These are phyloP conservation scores for Labeo calbasu DNA, from an alignment of 2,797 vertebrate genomes.

Conservation along the genomic window DNA sequence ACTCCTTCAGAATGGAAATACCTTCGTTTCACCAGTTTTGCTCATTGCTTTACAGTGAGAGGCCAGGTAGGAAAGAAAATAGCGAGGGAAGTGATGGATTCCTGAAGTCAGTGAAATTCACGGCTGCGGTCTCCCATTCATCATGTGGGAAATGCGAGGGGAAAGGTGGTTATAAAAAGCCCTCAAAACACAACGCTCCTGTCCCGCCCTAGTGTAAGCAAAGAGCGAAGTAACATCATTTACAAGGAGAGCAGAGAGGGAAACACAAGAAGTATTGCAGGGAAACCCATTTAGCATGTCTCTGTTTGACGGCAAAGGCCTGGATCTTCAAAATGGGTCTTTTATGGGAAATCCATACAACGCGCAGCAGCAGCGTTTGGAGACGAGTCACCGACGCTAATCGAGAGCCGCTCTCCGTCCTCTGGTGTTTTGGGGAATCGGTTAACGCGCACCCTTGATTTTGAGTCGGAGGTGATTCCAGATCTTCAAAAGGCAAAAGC, in stretches of 20 bases:
- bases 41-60: not conserved
- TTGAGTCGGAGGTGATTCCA: slow-evolving; percentile 37
- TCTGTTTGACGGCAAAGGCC: slow-evolving; percentile 39
- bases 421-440: slow-evolving; percentile 5
- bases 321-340: slow-evolving; percentile 34
- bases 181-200: slow-evolving; percentile 46
- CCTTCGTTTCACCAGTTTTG: not conserved
- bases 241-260: slow-evolving; percentile 38
- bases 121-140: slow-evolving; percentile 13
- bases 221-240: slow-evolving; percentile 46
- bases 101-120: slow-evolving; percentile 28
- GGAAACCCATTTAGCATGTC: slow-evolving; percentile 48
- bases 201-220: slow-evolving; percentile 40
- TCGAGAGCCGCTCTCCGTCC: slow-evolving; percentile 5
- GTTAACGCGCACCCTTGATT: slow-evolving; percentile 17
- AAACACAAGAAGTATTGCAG: slow-evolving; percentile 36
- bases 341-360: slow-evolving; percentile 53
- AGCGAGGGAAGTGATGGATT: slow-evolving; percentile 10
- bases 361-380: not conserved
- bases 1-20: slow-evolving; percentile 19
- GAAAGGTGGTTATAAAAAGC: slow-evolving; percentile 50
- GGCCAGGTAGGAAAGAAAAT: not conserved
- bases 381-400: not conserved
- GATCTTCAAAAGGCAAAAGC: slow-evolving; percentile 60
- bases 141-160: slow-evolving; percentile 39